Evolutionary conservation across 2,888 invertebrate species (phyloP).

Genomic region (Octonoba sinensis): DNA sequence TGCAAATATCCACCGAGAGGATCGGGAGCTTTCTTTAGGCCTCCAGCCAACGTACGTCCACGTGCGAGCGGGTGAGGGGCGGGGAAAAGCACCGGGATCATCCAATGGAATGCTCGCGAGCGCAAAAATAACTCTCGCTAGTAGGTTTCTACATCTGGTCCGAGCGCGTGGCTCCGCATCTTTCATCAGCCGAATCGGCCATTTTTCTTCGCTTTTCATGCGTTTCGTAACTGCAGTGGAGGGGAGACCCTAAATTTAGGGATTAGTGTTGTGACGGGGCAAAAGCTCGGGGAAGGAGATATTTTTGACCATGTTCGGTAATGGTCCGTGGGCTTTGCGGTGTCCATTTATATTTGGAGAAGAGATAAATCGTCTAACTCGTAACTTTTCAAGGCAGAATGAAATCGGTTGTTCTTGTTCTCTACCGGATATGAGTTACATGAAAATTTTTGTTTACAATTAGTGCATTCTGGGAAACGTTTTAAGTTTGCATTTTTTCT

Average conservation of each 20-base stretch:
- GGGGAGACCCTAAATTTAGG: conserved; percentile 42
- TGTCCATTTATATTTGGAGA: too few species aligned
- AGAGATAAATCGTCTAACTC: too few species aligned
- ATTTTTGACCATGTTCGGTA: conserved; percentile 50
- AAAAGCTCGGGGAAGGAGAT: conserved; percentile 6
- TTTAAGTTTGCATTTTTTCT: too few species aligned
- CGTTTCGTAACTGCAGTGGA: neutral
- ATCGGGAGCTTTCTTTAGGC: conserved; percentile 39
- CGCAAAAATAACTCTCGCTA: conserved; percentile 35
- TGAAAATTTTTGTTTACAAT: too few species aligned
- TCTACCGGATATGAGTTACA: too few species aligned
- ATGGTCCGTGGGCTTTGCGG: conserved; percentile 15
- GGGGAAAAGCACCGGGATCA: neutral
- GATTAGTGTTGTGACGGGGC: conserved; percentile 24
- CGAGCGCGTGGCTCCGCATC: conserved; percentile 31
- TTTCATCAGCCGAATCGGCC: conserved; percentile 41
- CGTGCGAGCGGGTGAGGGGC: conserved; percentile 30
- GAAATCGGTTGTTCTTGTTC: too few species aligned
- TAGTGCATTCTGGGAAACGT: too few species aligned
- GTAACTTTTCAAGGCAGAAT: too few species aligned
- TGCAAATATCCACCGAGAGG: conserved; percentile 46
- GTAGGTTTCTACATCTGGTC: conserved; percentile 36
- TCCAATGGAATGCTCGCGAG: too few species aligned
- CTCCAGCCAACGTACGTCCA: conserved; percentile 48
- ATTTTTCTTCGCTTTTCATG: conserved; percentile 6